Percentiles rank a stretch among this genome's conserved stretches.
Conservation (phyloP, 2,797 vertebrate genomes). For the Urocyon cinereoargenteus region DNA sequence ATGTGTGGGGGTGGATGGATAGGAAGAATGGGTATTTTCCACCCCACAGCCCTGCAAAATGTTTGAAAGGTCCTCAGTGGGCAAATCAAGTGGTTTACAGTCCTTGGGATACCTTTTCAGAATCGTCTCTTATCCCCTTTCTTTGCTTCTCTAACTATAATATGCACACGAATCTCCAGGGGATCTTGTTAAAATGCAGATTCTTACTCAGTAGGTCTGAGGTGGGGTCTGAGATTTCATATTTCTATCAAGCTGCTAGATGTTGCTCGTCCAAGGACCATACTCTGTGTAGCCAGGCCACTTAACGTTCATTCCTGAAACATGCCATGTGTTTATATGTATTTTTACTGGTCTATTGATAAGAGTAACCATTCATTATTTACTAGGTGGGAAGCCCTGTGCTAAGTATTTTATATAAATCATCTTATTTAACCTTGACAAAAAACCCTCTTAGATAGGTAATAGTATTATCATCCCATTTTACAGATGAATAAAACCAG, state of each 20-base stretch:
- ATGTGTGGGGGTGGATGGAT: rapidly evolving
- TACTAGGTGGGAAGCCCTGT: background rate
- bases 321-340: background rate
- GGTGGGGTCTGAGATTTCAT: background rate
- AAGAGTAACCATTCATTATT: background rate
- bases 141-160: background rate
- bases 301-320: background rate
- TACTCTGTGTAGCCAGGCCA: background rate
- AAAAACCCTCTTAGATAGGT: background rate
- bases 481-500: background rate
- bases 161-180: background rate
- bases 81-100: background rate
- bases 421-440: background rate
- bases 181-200: background rate
- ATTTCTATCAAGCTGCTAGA: background rate
- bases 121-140: background rate
- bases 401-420: background rate
- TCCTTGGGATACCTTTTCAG: background rate
- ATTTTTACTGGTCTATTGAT: background rate
- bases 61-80: background rate
- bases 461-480: background rate
- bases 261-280: background rate
- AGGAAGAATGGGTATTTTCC: background rate
- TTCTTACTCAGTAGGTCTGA: background rate
- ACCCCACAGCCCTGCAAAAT: background rate